Base-by-base conservation (phyloP, 1,140 invertebrate species). In the Aphaenogaster floridana region DNA sequence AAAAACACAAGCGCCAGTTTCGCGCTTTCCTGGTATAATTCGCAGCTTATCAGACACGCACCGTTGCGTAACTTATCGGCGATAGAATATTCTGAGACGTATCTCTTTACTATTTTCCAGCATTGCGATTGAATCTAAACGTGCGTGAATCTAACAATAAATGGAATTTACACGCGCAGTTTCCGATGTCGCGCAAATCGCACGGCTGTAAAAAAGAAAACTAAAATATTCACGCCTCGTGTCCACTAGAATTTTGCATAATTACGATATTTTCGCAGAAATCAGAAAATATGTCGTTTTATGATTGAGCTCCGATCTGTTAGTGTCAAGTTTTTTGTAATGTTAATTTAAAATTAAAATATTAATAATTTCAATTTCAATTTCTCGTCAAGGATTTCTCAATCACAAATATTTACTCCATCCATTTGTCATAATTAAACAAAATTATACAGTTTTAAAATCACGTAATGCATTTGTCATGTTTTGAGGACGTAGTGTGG, bases 11-110 rank as follows among this genome's bases (percentile, higher is more conserved):
- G 21, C 17, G n/a, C 8, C 13, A 21, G 34, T 45, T 80, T 80
- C 34, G 42, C 28, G 13, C 3, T 68, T 50, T 52, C 17, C 45
- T 52, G 77, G 7, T 52, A 52, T 80, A 66, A 68, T 52, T 52
- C 13, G 34, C 34, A n/a, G 34, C 42, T 79, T 80, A 80, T 80
- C n/a, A 52, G 61, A 68, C 34, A 68, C 45, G 13, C 64, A 68
- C n/a, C 7, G 13, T 80, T 80, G 34, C 45, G 45, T 17, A 80
- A 80, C 63, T 68, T 39, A 48, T 78, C 42, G 9, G 6, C 6
- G 17, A 39, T n/a, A 4, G 45, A 52, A 68, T 48, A 66, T 45
- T n/a, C 13, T 54, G 34, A 6, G 7, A 77, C 6, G 17, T 3
- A 7, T 15, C 11, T 17, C 17, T 61, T 36, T 21, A 52, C 42